A percentile compares a stretch with the other conserved stretches of the same genome.
Conservation (phyloP, 1,140 invertebrate species). For the Sitodiplosis mosellana region DNA sequence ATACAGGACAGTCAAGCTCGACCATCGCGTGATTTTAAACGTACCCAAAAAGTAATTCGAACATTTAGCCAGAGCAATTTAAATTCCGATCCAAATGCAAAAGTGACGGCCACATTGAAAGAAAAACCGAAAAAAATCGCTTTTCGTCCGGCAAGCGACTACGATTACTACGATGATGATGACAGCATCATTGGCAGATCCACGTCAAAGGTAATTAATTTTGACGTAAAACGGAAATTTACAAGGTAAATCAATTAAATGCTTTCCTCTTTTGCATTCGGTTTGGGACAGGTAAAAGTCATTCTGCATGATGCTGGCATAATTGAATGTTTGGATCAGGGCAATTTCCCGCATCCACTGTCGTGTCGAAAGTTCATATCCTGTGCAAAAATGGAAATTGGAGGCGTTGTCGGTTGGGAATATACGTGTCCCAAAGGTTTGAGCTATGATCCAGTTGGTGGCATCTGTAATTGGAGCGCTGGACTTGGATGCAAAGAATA, state of each 20-base stretch:
- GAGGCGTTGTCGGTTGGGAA: constrained; percentile 58
- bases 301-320: constrained; percentile 30
- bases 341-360: constrained; percentile 72
- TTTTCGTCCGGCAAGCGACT: constrained; percentile 27
- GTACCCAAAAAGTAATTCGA: no score
- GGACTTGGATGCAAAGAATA: constrained; percentile 42
- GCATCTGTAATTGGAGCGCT: constrained; percentile 75
- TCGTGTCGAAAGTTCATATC: constrained; percentile 79
- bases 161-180: constrained; percentile 49
- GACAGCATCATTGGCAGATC: constrained; percentile 33
- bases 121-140: no score
- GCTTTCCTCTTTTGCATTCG: background rate
- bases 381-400: constrained; percentile 62
- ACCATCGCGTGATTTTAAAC: no score
- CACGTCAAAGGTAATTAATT: constrained; percentile 1
- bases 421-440: constrained; percentile 69
- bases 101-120: no score
- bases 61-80: no score
- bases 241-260: background rate
- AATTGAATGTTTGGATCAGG: constrained; percentile 66
- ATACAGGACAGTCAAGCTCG: no score
- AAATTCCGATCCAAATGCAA: no score
- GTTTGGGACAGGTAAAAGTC: constrained; percentile 13
- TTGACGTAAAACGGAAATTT: background rate
- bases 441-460: constrained; percentile 71